These are phyloP conservation scores for Seira ritae DNA, from an alignment of 2,888 invertebrate genomes.

Conservation along the genomic window DNA sequence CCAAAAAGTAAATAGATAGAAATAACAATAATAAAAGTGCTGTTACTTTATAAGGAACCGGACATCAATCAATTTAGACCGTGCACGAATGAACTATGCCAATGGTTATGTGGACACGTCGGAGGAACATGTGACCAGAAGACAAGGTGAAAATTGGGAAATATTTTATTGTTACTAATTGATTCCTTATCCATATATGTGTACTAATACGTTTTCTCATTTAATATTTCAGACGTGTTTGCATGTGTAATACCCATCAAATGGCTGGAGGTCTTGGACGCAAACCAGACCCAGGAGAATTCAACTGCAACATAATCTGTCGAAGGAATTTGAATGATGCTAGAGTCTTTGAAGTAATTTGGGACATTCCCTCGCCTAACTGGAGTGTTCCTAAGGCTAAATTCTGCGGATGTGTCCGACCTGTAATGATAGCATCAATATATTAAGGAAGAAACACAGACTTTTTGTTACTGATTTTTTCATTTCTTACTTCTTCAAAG, in stretches of 20 bases:
- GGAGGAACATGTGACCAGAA: constrained; percentile 53
- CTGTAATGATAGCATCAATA: constrained; percentile 36
- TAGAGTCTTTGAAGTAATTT: constrained; percentile 45
- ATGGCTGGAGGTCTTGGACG: constrained; percentile 54
- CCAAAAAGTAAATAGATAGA: background rate
- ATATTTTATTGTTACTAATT: too few relatives aligned
- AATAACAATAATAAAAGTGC: too few relatives aligned
- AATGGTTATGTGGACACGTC: constrained; percentile 56
- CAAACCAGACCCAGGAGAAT: constrained; percentile 58
- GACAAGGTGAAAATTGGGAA: constrained; percentile 15
- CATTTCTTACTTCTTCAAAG: constrained; percentile 17
- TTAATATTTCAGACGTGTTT: too few relatives aligned
- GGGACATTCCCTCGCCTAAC: constrained; percentile 50
- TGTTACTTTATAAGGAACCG: background rate
- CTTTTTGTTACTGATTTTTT: background rate
- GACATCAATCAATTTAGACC: constrained; percentile 65
- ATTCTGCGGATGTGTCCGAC: constrained; percentile 60
- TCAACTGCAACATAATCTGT: constrained; percentile 60
- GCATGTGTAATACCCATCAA: constrained; percentile 63
- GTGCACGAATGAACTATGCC: constrained; percentile 61
- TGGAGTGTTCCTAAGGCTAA: constrained; percentile 49
- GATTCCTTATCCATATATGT: too few relatives aligned
- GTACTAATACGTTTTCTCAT: too few relatives aligned
- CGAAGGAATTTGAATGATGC: constrained; percentile 47
- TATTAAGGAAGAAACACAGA: background rate